phyloP scores from a whole-genome alignment of 2,113 vertebrate species.

The Atrichornis clamosus region DNA sequence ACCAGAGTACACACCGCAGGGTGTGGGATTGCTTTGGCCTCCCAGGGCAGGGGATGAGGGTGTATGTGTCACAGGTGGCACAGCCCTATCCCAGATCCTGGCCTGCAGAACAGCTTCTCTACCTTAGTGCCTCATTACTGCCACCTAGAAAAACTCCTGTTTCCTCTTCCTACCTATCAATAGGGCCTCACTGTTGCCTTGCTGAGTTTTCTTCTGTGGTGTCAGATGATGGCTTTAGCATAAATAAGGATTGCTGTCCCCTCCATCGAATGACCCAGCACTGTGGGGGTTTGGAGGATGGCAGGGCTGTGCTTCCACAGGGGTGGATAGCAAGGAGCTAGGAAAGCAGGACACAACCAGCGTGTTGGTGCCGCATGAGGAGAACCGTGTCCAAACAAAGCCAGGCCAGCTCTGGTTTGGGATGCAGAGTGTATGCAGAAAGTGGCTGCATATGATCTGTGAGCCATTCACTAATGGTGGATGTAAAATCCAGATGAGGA shows the following conservation, averaged over 20 bases:
- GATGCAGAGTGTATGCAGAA: accelerated
- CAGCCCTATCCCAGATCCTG: background rate
- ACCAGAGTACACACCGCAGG: accelerated
- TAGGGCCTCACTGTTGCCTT: accelerated
- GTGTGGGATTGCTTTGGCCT: background rate
- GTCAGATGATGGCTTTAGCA: background rate
- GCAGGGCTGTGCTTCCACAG: background rate
- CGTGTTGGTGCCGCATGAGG: accelerated
- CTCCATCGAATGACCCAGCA: background rate
- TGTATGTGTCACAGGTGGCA: accelerated
- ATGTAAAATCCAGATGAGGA: background rate
- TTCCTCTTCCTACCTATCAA: background rate
- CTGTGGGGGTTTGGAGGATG: background rate
- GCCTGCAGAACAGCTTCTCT: background rate
- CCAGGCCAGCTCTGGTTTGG: background rate
- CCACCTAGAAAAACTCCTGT: background rate
- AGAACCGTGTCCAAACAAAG: background rate
- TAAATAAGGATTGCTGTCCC: background rate
- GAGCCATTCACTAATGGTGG: background rate
- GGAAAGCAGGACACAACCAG: background rate
- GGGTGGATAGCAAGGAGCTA: background rate
- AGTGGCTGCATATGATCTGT: background rate
- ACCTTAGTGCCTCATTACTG: background rate
- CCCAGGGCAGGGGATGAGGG: background rate
- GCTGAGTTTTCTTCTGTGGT: background rate